phyloP scores from a whole-genome alignment of 1,140 invertebrate species.

The Danaus melanippus region DNA sequence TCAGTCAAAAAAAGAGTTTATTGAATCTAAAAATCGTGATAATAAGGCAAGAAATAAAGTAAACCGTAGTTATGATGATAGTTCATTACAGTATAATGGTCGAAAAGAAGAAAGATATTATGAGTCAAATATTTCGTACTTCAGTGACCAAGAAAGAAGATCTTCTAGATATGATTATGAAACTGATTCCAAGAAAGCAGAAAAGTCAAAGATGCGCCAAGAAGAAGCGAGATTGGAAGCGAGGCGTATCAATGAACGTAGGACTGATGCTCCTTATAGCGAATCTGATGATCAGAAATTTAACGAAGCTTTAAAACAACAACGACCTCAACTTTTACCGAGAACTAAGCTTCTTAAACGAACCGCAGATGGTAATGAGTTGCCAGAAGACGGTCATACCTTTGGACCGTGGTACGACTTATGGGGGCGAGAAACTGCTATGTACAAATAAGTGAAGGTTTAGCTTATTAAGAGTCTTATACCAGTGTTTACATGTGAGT shows the following conservation, averaged over 20 bases:
- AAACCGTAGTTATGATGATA: slow-evolving; percentile 63
- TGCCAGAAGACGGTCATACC: slow-evolving; percentile 76
- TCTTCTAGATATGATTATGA: slow-evolving; percentile 73
- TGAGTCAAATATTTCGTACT: slow-evolving; percentile 63
- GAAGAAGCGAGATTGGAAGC: slow-evolving; percentile 68
- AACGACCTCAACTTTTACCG: slow-evolving; percentile 77
- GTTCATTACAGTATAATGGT: slow-evolving; percentile 59
- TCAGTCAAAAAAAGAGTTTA: slow-evolving; percentile 50
- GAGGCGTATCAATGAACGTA: slow-evolving; percentile 56
- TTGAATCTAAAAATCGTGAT: slow-evolving; percentile 47
- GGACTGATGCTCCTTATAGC: slow-evolving; percentile 72
- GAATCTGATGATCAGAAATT: slow-evolving; percentile 77
- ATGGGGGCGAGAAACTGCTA: slow-evolving; percentile 77
- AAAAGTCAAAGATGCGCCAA: slow-evolving; percentile 65
- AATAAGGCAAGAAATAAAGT: slow-evolving; percentile 51
- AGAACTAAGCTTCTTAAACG: slow-evolving; percentile 78
- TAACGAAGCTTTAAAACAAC: slow-evolving; percentile 72
- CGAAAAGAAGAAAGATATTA: slow-evolving; percentile 72
- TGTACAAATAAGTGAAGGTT: slow-evolving; percentile 59
- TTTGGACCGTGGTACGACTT: slow-evolving; percentile 92
- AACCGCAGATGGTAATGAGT: slow-evolving; percentile 60
- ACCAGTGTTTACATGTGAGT: slow-evolving; percentile 12
- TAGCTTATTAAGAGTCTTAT: slow-evolving; percentile 21
- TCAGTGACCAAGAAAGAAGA: slow-evolving; percentile 69
- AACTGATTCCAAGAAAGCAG: slow-evolving; percentile 74